Conservation (phyloP, 2,113 vertebrate species). For the Pangasianodon gigas region DNA sequence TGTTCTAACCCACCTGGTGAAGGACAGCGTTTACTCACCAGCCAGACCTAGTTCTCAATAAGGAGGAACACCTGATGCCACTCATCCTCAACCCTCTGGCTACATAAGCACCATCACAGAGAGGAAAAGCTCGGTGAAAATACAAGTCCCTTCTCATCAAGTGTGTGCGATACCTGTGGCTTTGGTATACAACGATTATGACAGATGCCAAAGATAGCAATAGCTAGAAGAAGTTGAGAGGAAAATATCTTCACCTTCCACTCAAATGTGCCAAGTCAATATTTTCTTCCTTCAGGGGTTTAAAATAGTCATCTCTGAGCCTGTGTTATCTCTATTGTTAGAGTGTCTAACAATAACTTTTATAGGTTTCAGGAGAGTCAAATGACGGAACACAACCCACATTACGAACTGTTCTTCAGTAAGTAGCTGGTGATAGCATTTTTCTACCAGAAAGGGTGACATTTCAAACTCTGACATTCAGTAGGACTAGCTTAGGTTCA, state of each 20-base stretch:
- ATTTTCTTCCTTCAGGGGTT: neutral
- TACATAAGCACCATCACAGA: neutral
- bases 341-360: neutral
- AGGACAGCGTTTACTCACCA: neutral
- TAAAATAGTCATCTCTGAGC: neutral
- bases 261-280: neutral
- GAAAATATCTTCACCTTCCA: neutral
- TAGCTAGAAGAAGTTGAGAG: neutral
- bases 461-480: too few species aligned
- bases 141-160: neutral
- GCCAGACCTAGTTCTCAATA: neutral
- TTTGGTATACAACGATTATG: neutral
- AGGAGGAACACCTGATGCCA: neutral
- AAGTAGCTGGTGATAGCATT: too few species aligned
- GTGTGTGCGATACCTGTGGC: neutral
- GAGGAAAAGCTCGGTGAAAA: neutral
- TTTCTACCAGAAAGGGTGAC: too few species aligned
- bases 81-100: neutral
- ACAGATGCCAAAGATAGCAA: neutral
- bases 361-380: neutral
- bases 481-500: too few species aligned
- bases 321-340: neutral
- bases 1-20: too few species aligned
- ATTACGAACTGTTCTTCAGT: neutral
- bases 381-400: too few species aligned